phyloP scores from a whole-genome alignment of 2,797 vertebrate species.

The Nannoperca australis region DNA sequence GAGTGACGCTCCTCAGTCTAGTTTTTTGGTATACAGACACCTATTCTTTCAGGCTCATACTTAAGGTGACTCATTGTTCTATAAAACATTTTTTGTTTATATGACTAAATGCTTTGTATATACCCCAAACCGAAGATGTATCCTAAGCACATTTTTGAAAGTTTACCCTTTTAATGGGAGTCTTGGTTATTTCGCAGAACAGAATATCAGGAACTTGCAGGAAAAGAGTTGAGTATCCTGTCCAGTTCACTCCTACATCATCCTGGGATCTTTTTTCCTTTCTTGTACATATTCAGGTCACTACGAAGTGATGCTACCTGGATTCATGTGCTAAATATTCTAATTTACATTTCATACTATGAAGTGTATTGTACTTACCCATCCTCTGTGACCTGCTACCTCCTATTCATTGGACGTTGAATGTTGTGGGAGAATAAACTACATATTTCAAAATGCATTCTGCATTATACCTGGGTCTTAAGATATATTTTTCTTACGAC shows the following conservation, averaged over 20 bases:
- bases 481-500: background rate
- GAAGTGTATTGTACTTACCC: conserved; percentile 15
- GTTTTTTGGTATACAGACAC: background rate
- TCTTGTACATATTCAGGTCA: background rate
- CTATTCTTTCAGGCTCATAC: background rate
- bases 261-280: background rate
- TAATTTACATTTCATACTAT: conserved; percentile 1
- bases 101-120: background rate
- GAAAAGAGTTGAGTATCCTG: conserved; percentile 52
- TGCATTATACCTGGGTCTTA: background rate
- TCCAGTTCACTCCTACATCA: conserved; percentile 10
- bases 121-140: background rate
- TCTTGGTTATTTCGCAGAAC: conserved; percentile 15
- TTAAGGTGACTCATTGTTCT: background rate
- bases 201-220: conserved; percentile 30
- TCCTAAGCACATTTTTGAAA: no score
- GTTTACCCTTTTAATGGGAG: background rate
- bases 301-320: background rate
- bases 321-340: background rate
- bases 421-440: background rate
- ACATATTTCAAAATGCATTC: background rate
- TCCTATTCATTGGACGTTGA: background rate
- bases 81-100: background rate
- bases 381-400: background rate
- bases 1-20: background rate